A percentile compares a stretch with the other conserved stretches of the same genome.
Conservation (phyloP, 2,797 vertebrate genomes). For the Etheostoma perlongum region DNA sequence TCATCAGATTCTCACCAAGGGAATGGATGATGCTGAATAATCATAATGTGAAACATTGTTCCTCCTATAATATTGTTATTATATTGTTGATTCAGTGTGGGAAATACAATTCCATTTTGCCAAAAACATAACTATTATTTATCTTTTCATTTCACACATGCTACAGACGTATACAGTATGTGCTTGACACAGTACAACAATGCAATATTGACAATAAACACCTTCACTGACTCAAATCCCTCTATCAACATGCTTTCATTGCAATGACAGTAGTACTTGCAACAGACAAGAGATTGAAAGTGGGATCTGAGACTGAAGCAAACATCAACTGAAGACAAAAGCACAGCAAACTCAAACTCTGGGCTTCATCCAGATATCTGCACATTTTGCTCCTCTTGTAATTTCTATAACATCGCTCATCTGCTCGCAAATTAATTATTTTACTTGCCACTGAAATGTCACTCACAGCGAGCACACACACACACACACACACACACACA, state of each 20-base stretch:
- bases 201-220: neutral
- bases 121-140: neutral
- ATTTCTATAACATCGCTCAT: constrained; percentile 14
- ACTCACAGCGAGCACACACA: constrained; percentile 32
- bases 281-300: constrained; percentile 25
- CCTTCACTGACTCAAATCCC: neutral
- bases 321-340: constrained; percentile 41
- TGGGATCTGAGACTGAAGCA: constrained; percentile 23
- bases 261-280: constrained; percentile 22
- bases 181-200: constrained; percentile 1
- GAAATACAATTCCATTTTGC: neutral
- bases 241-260: neutral
- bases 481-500: constrained; percentile 17
- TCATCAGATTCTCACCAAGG: neutral
- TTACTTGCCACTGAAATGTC: constrained; percentile 47
- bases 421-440: constrained; percentile 59
- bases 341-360: constrained; percentile 21
- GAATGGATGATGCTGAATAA: neutral
- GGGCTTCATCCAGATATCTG: constrained; percentile 12
- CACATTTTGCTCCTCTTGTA: too few relatives aligned
- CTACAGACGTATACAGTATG: neutral
- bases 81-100: neutral
- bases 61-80: too few relatives aligned
- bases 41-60: neutral
- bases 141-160: constrained; percentile 5